These are phyloP conservation scores for Esox niger DNA, from an alignment of 2,113 vertebrate genomes.

Conservation along the genomic window DNA sequence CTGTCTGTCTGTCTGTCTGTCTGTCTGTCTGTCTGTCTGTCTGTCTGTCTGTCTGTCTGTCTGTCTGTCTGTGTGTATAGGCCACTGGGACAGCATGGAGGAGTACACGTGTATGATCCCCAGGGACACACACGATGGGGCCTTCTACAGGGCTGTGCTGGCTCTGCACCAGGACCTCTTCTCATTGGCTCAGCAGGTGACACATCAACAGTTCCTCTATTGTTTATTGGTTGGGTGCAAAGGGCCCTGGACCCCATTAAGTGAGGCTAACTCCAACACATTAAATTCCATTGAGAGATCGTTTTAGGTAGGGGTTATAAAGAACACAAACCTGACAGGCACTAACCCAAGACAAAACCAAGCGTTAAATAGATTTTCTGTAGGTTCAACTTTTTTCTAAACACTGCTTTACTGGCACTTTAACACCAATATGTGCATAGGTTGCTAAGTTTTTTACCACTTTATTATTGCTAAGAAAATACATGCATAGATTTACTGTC, in stretches of 20 bases:
- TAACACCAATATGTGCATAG: conserved; percentile 31
- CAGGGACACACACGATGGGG: conserved; percentile 93
- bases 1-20: neutral
- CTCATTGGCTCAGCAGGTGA: conserved; percentile 95
- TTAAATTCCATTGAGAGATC: too few relatives aligned
- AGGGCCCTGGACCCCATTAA: too few relatives aligned
- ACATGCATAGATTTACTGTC: too few relatives aligned
- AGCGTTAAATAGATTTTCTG: too few relatives aligned
- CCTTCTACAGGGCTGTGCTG: conserved; percentile 95
- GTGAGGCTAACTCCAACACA: too few relatives aligned
- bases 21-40: neutral
- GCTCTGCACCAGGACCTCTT: conserved; percentile 97
- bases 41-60: neutral
- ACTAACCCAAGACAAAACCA: too few relatives aligned
- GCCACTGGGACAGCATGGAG: conserved; percentile 99
- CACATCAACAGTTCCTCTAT: conserved; percentile 7
- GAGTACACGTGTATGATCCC: conserved; percentile 99
- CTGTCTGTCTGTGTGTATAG: conserved; percentile 59
- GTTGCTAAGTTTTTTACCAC: too few relatives aligned
- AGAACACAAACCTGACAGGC: too few relatives aligned
- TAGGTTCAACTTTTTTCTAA: too few relatives aligned
- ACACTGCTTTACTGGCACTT: conserved; percentile 19
- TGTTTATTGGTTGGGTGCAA: too few relatives aligned
- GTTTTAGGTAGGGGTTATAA: too few relatives aligned
- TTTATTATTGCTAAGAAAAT: too few relatives aligned